phyloP scores from a whole-genome alignment of 2,113 vertebrate genomes.

The Sporophila hypoxantha region DNA sequence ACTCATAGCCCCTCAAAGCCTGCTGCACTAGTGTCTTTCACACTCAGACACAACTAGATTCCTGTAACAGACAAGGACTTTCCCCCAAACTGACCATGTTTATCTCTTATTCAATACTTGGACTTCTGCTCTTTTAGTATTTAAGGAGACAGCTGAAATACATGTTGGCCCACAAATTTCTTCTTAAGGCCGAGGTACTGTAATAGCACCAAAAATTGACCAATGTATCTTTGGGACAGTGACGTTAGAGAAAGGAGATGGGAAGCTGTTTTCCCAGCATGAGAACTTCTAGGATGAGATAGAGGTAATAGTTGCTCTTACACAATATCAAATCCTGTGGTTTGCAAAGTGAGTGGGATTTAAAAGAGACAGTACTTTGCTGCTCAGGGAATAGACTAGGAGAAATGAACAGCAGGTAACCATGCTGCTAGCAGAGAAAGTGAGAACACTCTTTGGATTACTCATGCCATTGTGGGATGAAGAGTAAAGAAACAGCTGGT shows the following conservation, averaged over 20 bases:
- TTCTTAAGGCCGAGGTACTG: not conserved
- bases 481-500: constrained; percentile 69
- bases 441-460: constrained; percentile 51
- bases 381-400: constrained; percentile 4
- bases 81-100: not conserved
- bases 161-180: not conserved
- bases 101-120: not conserved
- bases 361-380: not conserved
- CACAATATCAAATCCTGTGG: not conserved
- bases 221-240: not conserved
- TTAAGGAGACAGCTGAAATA: not conserved
- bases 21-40: not conserved
- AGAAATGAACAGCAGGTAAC: constrained; percentile 57
- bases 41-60: not conserved
- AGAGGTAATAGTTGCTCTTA: not conserved
- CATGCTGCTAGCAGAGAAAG: constrained; percentile 50
- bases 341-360: constrained; percentile 27
- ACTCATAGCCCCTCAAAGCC: not conserved
- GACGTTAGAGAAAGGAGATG: not conserved
- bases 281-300: not conserved
- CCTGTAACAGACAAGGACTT: not conserved
- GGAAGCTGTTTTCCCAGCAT: not conserved
- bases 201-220: not conserved
- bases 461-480: constrained; percentile 62
- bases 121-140: not conserved